Percentiles rank a stretch among this genome's conserved stretches.
phyloP scores from a whole-genome alignment of 2,797 vertebrate genomes.

The Pseudotriccus pelzelni region DNA sequence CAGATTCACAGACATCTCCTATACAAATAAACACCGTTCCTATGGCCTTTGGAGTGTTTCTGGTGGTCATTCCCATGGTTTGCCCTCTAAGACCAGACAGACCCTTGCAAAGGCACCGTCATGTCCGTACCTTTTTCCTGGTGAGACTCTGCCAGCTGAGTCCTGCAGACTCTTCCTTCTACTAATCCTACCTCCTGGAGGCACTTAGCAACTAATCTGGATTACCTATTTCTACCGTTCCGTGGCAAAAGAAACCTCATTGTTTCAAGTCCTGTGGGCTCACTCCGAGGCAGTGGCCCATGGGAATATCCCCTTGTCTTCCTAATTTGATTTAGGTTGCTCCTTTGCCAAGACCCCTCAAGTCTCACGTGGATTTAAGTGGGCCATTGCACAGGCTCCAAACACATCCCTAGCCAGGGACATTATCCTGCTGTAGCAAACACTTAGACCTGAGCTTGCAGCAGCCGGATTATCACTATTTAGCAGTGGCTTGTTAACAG shows the following conservation, averaged over 20 bases:
- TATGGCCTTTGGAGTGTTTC: neutral
- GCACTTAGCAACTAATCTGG: conserved; percentile 25
- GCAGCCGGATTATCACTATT: neutral
- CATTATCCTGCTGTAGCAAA: neutral
- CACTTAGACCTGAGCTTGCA: neutral
- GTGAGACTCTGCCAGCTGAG: neutral
- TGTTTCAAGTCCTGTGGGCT: conserved; percentile 25
- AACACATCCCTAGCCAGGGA: neutral
- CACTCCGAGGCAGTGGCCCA: neutral
- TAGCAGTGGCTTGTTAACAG: neutral
- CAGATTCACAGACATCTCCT: neutral
- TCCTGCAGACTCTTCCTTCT: neutral
- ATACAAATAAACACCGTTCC: neutral
- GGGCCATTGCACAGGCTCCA: neutral
- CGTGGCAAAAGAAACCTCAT: neutral
- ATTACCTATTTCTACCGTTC: conserved; percentile 3
- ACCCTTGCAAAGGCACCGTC: neutral
- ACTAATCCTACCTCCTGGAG: conserved; percentile 6
- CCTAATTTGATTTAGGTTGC: conserved; percentile 2
- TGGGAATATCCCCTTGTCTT: neutral
- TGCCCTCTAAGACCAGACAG: neutral
- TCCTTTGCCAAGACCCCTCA: conserved; percentile 20
- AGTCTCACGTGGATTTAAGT: neutral
- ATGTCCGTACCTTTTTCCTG: neutral
- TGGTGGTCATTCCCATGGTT: neutral